phyloP scores from a whole-genome alignment of 1,140 invertebrate species.

The Oryzaephilus surinamensis region DNA sequence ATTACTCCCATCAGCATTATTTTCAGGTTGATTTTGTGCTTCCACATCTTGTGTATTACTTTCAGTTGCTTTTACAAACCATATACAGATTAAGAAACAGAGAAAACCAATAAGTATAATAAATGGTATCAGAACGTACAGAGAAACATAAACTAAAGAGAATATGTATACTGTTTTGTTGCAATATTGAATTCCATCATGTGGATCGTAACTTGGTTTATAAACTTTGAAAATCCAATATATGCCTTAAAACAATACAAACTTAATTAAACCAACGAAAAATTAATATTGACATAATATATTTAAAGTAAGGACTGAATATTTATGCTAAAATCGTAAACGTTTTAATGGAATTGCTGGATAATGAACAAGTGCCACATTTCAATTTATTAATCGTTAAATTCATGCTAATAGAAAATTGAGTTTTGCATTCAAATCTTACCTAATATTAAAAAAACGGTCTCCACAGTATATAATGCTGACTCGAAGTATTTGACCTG shows the following conservation, averaged over 20 bases:
- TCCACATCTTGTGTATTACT: no score
- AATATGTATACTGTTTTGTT: conserved; percentile 7
- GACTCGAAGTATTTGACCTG: no score
- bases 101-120: not conserved
- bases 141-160: conserved; percentile 6
- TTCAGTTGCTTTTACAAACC: not conserved
- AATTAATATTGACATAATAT: no score
- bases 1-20: not conserved
- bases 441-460: no score
- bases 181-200: conserved; percentile 1
- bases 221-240: conserved; percentile 8
- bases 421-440: no score
- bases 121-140: conserved; percentile 1
- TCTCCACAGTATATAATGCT: no score
- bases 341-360: no score
- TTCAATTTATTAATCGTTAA: no score
- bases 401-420: no score
- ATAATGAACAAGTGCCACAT: no score
- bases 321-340: no score
- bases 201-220: conserved; percentile 6
- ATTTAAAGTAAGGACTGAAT: no score
- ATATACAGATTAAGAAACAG: conserved; percentile 6
- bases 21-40: not conserved
- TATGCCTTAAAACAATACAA: conserved; percentile 5
- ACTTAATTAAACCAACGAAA: conserved; percentile 4